phyloP scores from a whole-genome alignment of 2,888 invertebrate genomes.

The Nebria brevicollis region DNA sequence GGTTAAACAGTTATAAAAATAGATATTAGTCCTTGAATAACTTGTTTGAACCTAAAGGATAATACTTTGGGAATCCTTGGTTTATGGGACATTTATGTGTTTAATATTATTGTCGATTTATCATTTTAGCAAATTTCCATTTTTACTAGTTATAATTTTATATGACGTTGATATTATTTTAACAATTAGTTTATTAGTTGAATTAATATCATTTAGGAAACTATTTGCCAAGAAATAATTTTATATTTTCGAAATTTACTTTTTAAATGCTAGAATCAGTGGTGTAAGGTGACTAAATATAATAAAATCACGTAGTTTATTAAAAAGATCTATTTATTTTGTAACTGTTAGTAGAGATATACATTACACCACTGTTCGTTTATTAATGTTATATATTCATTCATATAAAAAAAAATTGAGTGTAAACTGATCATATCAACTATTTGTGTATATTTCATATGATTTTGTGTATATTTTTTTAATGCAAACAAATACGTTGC shows the following conservation, averaged over 20 bases:
- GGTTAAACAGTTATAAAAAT: not conserved
- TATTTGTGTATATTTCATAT: not conserved
- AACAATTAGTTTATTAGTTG: not conserved
- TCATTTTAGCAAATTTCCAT: not conserved
- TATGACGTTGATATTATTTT: not conserved
- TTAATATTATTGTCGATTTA: not conserved
- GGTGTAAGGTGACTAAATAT: not conserved
- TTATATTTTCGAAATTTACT: not conserved
- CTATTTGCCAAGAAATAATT: no score
- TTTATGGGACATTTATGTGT: not conserved
- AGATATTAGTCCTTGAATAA: not conserved
- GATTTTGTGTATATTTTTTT: not conserved
- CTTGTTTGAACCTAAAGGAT: no score
- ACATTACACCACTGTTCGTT: not conserved
- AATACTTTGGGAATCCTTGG: not conserved
- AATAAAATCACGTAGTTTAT: not conserved
- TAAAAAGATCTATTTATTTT: not conserved
- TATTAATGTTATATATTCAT: not conserved
- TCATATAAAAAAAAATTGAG: not conserved
- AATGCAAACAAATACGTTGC: not conserved
- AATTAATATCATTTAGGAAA: no score
- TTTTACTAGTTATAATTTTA: not conserved
- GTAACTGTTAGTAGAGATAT: not conserved
- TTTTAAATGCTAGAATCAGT: not conserved
- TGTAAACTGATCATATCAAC: not conserved